Conservation (phyloP, 2,113 vertebrate species). For the Verasper variegatus region DNA sequence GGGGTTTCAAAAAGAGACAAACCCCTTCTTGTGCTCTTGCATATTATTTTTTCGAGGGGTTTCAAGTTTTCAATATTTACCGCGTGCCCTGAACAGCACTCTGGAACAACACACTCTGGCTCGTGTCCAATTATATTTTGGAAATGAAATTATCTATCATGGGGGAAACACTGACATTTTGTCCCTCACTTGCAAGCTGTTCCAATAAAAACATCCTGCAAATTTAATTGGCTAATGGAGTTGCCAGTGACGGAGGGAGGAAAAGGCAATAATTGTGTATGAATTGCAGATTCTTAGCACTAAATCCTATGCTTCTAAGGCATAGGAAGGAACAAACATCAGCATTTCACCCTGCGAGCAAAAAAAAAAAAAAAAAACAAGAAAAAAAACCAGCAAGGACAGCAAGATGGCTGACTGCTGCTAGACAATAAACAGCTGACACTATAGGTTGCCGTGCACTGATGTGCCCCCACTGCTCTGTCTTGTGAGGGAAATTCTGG, state of each 20-base stretch:
- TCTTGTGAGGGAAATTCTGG: conserved; percentile 51
- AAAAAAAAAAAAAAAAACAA: conserved; percentile 32
- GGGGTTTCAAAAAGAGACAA: conserved; percentile 6
- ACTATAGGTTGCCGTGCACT: conserved; percentile 62
- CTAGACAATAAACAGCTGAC: conserved; percentile 78
- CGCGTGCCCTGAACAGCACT: conserved; percentile 19
- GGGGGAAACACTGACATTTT: conserved; percentile 51
- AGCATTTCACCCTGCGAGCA: conserved; percentile 68
- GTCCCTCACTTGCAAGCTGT: conserved; percentile 46
- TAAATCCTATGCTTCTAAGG: conserved; percentile 62
- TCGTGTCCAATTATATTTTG: conserved; percentile 62
- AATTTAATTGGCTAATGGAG: conserved; percentile 63
- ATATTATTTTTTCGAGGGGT: conserved; percentile 40
- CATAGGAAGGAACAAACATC: conserved; percentile 72
- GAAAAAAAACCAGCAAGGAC: conserved; percentile 71
- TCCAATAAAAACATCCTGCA: conserved; percentile 47
- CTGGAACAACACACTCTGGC: conserved; percentile 30
- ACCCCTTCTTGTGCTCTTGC: conserved; percentile 9
- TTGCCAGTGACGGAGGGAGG: conserved; percentile 42
- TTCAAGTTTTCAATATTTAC: conserved; percentile 43
- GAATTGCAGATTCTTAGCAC: conserved; percentile 68
- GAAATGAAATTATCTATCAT: conserved; percentile 65
- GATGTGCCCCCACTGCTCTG: conserved; percentile 61
- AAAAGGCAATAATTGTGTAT: conserved; percentile 70
- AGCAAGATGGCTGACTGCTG: conserved; percentile 76